Base-by-base conservation (phyloP, 37 sponge, comb jelly and placozoan genomes). In the Ianthella basta region DNA sequence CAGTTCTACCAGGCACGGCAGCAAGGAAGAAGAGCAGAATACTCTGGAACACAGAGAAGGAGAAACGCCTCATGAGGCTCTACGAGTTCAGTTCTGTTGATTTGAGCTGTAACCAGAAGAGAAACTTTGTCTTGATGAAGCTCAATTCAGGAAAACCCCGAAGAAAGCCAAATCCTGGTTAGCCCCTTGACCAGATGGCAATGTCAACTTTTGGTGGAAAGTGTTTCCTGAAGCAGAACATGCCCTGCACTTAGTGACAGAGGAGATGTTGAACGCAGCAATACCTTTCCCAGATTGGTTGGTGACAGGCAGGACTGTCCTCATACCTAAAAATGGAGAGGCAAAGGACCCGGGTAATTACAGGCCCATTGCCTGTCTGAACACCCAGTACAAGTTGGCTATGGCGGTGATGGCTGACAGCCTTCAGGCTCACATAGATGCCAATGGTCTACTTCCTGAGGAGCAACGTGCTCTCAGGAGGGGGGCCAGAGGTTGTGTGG, bases 311-410 rank as follows among this genome's bases (percentile, higher is more conserved):
- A 53, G 79, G 14, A 6, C 79, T 25, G 3, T 81, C 5, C 81
- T 87, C 4, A 87, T 87, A 13, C 87, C 87, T 12, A 87, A 87
- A 60, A 67, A 81, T 36, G 82, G 87, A 37, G 29, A 54, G 34
- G 41, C 56, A 34, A 41, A 50, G 5, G 37, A 59, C 21, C 82
- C 82, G 18, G 87, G 55, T 23, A 63, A 87, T 21, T 87, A 34
- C 73, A 56, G 74, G 40, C 74, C 82, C 41, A 72, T 87, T 2
- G 72, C 87, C 15, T 72, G 81, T 29, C 82, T 81, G 40, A 87
- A 87, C 80, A 86, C 79, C 20, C 23, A 29, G n/a, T 80, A 86
- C 81, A 86, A 86, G 81, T n/a, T 56, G 34, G 0, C 65, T 35
- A 79, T 69, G n/a, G 81, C 4, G 16, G 57, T 66, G 30, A 4